Evolutionary conservation across 2,113 vertebrate genomes (phyloP).

Genomic region (Telmatochromis sp.): DNA sequence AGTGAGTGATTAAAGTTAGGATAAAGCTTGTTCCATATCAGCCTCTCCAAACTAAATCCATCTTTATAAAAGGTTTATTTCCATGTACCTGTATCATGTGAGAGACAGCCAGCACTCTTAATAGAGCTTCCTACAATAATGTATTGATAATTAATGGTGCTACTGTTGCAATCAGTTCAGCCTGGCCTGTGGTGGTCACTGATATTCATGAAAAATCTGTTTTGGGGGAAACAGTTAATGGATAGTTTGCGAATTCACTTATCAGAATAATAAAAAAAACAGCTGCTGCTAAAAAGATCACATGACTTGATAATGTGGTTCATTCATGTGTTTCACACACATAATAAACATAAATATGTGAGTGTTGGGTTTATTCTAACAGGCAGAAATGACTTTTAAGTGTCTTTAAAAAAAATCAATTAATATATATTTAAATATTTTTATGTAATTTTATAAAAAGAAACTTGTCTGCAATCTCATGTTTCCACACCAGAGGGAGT

Average conservation of each 20-base stretch:
- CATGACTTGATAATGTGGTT: not conserved
- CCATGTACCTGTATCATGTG: not conserved
- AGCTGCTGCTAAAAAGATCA: not conserved
- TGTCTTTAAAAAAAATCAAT: not conserved
- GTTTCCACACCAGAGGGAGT: constrained; percentile 25
- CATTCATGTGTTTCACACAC: not conserved
- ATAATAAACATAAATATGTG: not conserved
- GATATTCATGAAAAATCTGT: not conserved
- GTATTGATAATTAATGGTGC: not conserved
- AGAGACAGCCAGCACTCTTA: not conserved
- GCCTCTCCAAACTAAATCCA: not conserved
- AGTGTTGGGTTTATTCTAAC: not conserved
- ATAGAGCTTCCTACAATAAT: not conserved
- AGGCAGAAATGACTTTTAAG: not conserved
- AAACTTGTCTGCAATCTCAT: not conserved
- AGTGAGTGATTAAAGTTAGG: not conserved
- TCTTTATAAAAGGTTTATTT: not conserved
- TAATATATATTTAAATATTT: not conserved
- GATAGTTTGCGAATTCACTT: not conserved
- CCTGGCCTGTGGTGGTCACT: not conserved
- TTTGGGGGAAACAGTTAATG: not conserved
- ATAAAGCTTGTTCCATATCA: not conserved
- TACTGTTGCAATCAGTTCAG: not conserved
- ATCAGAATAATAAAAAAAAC: not conserved
- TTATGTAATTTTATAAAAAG: not conserved